Base-by-base conservation (phyloP, 2,113 vertebrate species). In the Toxotes jaculatrix region DNA sequence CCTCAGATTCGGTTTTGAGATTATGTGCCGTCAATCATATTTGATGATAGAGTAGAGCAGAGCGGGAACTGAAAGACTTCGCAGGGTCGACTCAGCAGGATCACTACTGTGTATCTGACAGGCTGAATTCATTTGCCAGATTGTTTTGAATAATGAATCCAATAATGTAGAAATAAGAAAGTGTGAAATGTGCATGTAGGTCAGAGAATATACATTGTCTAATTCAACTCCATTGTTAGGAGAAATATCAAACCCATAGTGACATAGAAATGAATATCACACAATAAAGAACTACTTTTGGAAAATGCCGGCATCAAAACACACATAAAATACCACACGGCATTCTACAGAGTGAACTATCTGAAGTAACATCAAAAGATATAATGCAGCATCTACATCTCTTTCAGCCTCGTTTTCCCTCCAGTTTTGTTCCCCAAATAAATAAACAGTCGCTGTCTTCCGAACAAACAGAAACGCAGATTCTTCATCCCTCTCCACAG, bases 11-110 rank as follows among this genome's bases (percentile, higher is more conserved):
- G 84, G 72, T n/a, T 83, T 77, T 27, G 17, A 64, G 78, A 78
- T 68, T 47, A 64, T n/a, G 65, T 6, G 66, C 77, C 60, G 87
- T 90, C 91, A 92, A 80, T 94, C 89, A 91, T 1, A 23, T 43
- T n/a, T 14, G 64, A 79, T 87, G 88, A 84, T 53, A 23, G 53
- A 84, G 72, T 68, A 19, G 74, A 77, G 76, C 2, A 5, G 79
- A 60, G 38, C 51, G 12, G 76, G 56, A 74, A 51, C 34, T 42
- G 86, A 80, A 64, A 78, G 64, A 49, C 56, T 47, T 65, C 14
- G 38, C n/a, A 17, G n/a, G 66, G 78, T 82, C 19, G 7, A 68
- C 64, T 73, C 84, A 80, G 78, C 60, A 19, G 65, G 77, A 66
- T 71, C 5, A 11, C 49, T 23, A 23, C 55, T 56, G 75, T 49